Conservation (phyloP, 2,888 invertebrate species). For the Timema cristinae region DNA sequence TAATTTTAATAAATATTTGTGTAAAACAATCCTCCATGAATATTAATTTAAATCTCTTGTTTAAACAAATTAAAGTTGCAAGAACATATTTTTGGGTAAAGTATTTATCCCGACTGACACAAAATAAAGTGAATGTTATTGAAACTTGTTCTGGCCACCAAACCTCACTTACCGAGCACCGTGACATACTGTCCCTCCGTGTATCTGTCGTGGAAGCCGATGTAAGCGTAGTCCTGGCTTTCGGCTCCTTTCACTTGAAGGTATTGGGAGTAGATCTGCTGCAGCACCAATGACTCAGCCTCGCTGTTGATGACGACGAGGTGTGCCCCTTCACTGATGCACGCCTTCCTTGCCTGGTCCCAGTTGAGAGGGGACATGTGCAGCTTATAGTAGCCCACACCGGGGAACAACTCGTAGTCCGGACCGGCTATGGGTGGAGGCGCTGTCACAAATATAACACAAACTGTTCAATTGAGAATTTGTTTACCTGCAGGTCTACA, state of each 20-base stretch:
- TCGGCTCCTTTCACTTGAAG: slow-evolving; percentile 16
- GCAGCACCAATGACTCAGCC: slow-evolving; percentile 24
- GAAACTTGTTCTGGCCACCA: too few species aligned
- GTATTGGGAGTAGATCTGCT: slow-evolving; percentile 24
- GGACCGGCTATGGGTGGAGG: slow-evolving; percentile 18
- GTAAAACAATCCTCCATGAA: too few species aligned
- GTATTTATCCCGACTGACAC: too few species aligned
- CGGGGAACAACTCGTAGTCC: slow-evolving; percentile 24
- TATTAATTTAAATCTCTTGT: too few species aligned
- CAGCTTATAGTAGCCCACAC: slow-evolving; percentile 26
- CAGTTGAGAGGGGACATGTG: slow-evolving; percentile 16
- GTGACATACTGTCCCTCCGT: slow-evolving; percentile 28
- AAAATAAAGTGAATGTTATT: too few species aligned
- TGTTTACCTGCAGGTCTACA: too few species aligned
- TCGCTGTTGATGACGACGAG: slow-evolving; percentile 32
- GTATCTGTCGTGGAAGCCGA: slow-evolving; percentile 30
- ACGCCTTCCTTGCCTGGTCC: slow-evolving; percentile 19
- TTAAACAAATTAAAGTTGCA: too few species aligned
- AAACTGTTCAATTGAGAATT: too few species aligned
- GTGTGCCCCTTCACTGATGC: slow-evolving; percentile 28
- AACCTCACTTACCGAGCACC: slow-evolving; percentile 20
- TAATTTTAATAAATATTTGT: too few species aligned
- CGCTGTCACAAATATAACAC: slow-evolving; percentile 7
- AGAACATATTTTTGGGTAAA: too few species aligned
- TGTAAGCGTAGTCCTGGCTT: slow-evolving; percentile 20